phyloP scores from a whole-genome alignment of 2,797 vertebrate genomes.

The Pelobates cultripes region DNA sequence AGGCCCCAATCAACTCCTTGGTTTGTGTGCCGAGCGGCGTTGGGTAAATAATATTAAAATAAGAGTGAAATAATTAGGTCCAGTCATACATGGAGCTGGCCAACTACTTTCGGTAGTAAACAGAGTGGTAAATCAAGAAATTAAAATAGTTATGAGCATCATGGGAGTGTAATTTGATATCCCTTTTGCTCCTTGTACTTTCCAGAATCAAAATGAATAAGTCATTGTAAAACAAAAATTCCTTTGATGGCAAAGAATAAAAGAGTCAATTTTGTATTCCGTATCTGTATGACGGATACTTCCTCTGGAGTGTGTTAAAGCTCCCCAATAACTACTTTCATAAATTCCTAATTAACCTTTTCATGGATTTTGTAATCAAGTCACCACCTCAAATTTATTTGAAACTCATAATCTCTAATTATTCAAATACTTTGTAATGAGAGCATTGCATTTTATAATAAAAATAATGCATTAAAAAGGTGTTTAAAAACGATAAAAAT shows the following conservation, averaged over 20 bases:
- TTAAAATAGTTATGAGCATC: no score
- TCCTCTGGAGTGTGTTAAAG: neutral
- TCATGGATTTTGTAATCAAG: slow-evolving; percentile 35
- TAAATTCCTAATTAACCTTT: slow-evolving; percentile 22
- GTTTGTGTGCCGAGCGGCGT: no score
- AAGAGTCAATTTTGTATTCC: neutral
- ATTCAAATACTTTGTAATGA: slow-evolving; percentile 33
- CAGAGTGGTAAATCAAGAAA: no score
- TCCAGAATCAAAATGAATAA: no score
- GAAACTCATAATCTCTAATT: slow-evolving; percentile 48
- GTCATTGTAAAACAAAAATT: slow-evolving; percentile 16
- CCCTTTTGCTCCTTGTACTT: no score
- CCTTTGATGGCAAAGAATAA: slow-evolving; percentile 18
- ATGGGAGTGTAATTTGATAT: no score
- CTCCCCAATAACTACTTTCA: slow-evolving; percentile 36
- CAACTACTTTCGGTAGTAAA: no score
- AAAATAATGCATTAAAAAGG: neutral
- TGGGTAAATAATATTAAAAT: no score
- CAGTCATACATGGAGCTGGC: no score
- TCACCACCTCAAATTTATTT: slow-evolving; percentile 28
- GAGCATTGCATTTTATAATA: neutral
- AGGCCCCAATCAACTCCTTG: no score
- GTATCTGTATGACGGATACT: slow-evolving; percentile 34
- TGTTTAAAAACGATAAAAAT: slow-evolving; percentile 6
- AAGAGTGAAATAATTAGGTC: no score